A percentile compares a stretch with the other conserved stretches of the same genome.
Conservation (phyloP, 2,888 invertebrate genomes). For the Drosophila pseudotakahashii region DNA sequence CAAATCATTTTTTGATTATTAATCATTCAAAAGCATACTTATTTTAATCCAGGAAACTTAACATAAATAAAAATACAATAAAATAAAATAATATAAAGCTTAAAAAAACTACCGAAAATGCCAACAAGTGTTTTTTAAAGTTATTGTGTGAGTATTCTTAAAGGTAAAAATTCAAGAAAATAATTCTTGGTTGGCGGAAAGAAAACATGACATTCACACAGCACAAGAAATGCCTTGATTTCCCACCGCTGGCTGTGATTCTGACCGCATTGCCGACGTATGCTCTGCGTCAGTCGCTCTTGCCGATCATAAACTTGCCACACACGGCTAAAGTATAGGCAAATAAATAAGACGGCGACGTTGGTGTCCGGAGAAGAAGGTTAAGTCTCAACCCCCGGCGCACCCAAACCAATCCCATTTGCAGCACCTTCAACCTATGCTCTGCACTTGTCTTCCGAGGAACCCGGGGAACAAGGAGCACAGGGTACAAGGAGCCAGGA, state of each 20-base stretch:
- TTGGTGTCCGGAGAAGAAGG: slow-evolving; percentile 18
- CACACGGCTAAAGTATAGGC: slow-evolving; percentile 19
- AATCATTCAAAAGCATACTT: no score
- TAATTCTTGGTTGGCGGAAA: background rate
- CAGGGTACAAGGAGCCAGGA: slow-evolving; percentile 3
- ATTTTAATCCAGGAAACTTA: no score
- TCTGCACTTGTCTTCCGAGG: slow-evolving; percentile 28
- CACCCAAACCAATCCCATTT: slow-evolving; percentile 46
- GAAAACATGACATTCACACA: background rate
- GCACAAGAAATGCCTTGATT: slow-evolving; percentile 2
- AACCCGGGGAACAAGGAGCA: background rate
- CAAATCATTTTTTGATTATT: no score
- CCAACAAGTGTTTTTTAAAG: no score
- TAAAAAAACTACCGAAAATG: no score
- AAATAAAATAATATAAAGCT: no score
- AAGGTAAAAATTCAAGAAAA: background rate
- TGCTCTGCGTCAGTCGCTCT: slow-evolving; percentile 71
- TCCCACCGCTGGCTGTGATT: slow-evolving; percentile 45
- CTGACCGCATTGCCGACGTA: slow-evolving; percentile 62
- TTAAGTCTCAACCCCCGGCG: slow-evolving; percentile 19
- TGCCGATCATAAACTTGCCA: slow-evolving; percentile 70
- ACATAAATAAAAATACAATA: no score
- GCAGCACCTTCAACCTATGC: slow-evolving; percentile 40
- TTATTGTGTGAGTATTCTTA: background rate
- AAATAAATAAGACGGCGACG: slow-evolving; percentile 29